These are phyloP conservation scores for Subacronicta megacephala DNA, from an alignment of 2,888 invertebrate species.

Conservation along the genomic window DNA sequence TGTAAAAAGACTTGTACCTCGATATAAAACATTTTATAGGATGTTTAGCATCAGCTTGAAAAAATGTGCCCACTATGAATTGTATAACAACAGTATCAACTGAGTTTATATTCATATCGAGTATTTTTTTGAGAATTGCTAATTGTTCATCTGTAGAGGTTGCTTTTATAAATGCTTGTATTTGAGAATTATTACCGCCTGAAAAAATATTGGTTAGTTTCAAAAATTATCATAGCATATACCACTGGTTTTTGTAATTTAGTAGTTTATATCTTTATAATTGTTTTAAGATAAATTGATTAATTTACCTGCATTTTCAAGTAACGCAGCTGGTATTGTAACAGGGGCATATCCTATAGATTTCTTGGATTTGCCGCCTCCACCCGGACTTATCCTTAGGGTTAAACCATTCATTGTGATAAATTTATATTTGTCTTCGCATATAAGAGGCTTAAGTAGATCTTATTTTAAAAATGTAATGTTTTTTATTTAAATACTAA, in stretches of 20 bases:
- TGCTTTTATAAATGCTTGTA: constrained; percentile 62
- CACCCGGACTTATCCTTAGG: constrained; percentile 70
- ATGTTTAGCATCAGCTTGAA: constrained; percentile 78
- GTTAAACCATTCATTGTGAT: constrained; percentile 74
- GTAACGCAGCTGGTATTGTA: constrained; percentile 47
- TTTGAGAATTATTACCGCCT: constrained; percentile 53
- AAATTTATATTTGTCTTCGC: constrained; percentile 1
- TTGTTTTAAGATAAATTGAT: too few relatives aligned
- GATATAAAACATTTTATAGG: constrained; percentile 79
- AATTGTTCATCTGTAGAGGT: constrained; percentile 73
- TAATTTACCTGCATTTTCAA: constrained; percentile 38
- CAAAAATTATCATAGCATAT: too few relatives aligned
- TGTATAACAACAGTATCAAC: constrained; percentile 49
- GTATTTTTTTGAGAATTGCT: constrained; percentile 64
- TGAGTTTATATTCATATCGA: constrained; percentile 47
- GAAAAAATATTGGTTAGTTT: constrained; percentile 33
- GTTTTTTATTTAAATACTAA: too few relatives aligned
- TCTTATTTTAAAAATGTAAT: not conserved
- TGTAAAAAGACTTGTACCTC: constrained; percentile 64
- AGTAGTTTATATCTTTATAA: too few relatives aligned
- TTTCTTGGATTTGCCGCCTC: constrained; percentile 68
- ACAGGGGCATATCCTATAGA: constrained; percentile 66
- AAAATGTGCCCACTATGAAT: constrained; percentile 72
- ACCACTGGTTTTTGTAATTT: too few relatives aligned
- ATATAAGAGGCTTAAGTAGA: not conserved